phyloP scores from a whole-genome alignment of 2,797 vertebrate species.

The Acrocephalus scirpaceus region DNA sequence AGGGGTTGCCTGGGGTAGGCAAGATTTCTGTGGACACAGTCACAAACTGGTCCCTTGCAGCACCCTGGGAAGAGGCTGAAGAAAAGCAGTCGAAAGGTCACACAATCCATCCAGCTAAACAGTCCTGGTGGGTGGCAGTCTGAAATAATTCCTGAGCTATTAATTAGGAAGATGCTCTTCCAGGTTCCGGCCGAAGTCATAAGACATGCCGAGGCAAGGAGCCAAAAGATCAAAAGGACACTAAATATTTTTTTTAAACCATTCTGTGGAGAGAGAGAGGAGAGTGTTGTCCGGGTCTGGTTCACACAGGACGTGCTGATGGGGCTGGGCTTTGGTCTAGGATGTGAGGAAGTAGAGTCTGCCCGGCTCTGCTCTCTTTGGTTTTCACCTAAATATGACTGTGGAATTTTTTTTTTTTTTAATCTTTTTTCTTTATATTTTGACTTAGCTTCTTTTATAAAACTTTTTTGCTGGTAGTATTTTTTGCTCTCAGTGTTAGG shows the following conservation, averaged over 20 bases:
- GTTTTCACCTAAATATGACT: neutral
- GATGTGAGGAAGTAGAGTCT: neutral
- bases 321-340: neutral
- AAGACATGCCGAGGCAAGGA: constrained; percentile 48
- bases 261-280: constrained; percentile 13
- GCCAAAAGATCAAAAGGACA: constrained; percentile 69
- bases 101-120: constrained; percentile 44
- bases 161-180: constrained; percentile 65
- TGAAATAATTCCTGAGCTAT: constrained; percentile 67
- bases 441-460: neutral
- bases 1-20: neutral
- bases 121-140: constrained; percentile 66
- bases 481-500: neutral
- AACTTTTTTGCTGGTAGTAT: neutral
- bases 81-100: constrained; percentile 46
- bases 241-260: constrained; percentile 34
- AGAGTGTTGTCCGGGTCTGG: neutral
- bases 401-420: neutral
- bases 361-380: neutral
- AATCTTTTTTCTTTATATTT: neutral
- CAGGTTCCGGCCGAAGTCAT: constrained; percentile 41
- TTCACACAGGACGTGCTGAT: neutral
- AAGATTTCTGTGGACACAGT: neutral
- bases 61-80: neutral
- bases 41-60: neutral